phyloP scores from a whole-genome alignment of 2,113 vertebrate species.

The Rhea pennata region DNA sequence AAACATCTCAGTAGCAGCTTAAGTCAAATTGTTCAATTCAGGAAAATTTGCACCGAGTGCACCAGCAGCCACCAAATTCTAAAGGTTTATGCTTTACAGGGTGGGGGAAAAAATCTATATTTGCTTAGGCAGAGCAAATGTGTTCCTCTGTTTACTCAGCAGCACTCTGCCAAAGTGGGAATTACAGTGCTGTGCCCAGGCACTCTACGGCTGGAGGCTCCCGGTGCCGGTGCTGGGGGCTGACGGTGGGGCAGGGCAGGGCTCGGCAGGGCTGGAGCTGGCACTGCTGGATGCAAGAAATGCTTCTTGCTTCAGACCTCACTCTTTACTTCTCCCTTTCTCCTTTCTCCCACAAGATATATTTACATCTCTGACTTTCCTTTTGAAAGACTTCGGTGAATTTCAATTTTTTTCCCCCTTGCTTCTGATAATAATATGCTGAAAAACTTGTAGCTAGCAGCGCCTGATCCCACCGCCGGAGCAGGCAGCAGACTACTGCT shows the following conservation, averaged over 20 bases:
- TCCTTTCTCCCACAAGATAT: not conserved
- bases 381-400: not conserved
- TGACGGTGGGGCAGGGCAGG: no score
- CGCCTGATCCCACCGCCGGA: not conserved
- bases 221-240: no score
- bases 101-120: not conserved
- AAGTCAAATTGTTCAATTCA: not conserved
- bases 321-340: not conserved
- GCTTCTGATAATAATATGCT: not conserved
- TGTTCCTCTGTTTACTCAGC: fast-evolving
- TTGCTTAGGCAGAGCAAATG: not conserved
- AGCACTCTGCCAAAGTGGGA: not conserved
- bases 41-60: not conserved
- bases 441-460: not conserved
- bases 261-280: no score
- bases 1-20: not conserved
- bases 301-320: not conserved
- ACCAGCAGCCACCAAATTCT: not conserved
- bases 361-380: not conserved
- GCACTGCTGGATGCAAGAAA: not conserved
- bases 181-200: fast-evolving
- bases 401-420: not conserved
- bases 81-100: not conserved
- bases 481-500: not conserved
- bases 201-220: not conserved